Evolutionary conservation across 2,888 invertebrate genomes (phyloP), one percentile per base, ranked within the genome.

Genomic region (Synanthedon myopaeformis): DNA sequence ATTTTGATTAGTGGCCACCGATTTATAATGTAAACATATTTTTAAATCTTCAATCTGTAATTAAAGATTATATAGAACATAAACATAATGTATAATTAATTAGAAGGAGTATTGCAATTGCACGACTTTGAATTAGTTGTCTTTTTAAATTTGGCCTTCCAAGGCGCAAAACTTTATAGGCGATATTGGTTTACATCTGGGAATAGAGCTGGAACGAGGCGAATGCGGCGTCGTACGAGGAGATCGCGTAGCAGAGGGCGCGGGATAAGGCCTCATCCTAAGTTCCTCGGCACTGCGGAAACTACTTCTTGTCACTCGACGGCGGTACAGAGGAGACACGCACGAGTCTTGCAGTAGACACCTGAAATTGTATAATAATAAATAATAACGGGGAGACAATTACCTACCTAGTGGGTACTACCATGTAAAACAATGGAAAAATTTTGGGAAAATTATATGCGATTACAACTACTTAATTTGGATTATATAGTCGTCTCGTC

Each of bases 261-360:
- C 3, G 8, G 74, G 72, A 49, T 83, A 83, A 0, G 85, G 85
- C 3, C 83, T 72, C 35, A 71, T 62, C 4, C 86, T 72, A 3
- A 86, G 63, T 55, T 86, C 86, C 57, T 86, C 86, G 19, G 82
- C 73, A 53, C 84, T 86, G 54, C 83, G 76, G 63, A 82, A 79
- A 0, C 79, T 71, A 41, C 66, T 70, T 4, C 80, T 78, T 3
- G 67, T 72, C 42, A 71, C 72, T 3, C 87, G 74, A n/a, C 79
- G 69, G 19, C 79, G 69, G 60, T 72, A 84, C 11, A 85, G 59
- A 1, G 82, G 77, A 1, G 82, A 77, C 10, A 81, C 73, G 54
- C 75, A 66, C 0, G 80, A 64, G 59, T 85, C 85, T 70, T 86
- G 85, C 42, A 86, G 69, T 6, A 86, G 65, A 57, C 86, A 86